Conservation (phyloP, 2,797 vertebrate species). For the Galagoides demidoff region DNA sequence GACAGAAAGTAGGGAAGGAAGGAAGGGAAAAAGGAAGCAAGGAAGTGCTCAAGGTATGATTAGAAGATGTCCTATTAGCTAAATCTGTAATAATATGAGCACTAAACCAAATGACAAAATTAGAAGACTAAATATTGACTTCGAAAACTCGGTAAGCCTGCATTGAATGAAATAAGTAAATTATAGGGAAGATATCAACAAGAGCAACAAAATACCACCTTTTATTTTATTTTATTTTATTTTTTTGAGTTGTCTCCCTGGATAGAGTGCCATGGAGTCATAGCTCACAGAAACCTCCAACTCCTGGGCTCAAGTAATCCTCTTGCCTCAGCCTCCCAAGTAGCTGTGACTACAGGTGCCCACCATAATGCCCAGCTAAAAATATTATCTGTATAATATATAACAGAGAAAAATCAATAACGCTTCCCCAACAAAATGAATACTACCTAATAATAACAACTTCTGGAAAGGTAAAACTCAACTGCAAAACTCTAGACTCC, state of each 20-base stretch:
- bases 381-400: too few relatives aligned
- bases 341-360: too few relatives aligned
- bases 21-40: background rate
- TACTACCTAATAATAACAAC: background rate
- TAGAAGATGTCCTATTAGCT: background rate
- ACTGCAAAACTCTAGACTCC: background rate
- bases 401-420: background rate
- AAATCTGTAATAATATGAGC: background rate
- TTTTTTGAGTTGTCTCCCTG: too few relatives aligned
- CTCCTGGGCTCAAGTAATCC: too few relatives aligned
- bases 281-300: too few relatives aligned
- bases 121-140: background rate
- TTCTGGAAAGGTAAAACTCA: background rate
- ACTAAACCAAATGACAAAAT: background rate
- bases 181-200: background rate
- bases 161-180: background rate
- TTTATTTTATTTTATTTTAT: too few relatives aligned
- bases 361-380: too few relatives aligned
- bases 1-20: background rate
- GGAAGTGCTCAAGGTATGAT: background rate
- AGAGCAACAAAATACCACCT: background rate
- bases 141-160: background rate
- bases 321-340: too few relatives aligned
- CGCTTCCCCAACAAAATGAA: background rate
- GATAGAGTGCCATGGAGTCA: too few relatives aligned